phyloP scores from a whole-genome alignment of 2,797 vertebrate species.

The Pseudochirops cupreus region DNA sequence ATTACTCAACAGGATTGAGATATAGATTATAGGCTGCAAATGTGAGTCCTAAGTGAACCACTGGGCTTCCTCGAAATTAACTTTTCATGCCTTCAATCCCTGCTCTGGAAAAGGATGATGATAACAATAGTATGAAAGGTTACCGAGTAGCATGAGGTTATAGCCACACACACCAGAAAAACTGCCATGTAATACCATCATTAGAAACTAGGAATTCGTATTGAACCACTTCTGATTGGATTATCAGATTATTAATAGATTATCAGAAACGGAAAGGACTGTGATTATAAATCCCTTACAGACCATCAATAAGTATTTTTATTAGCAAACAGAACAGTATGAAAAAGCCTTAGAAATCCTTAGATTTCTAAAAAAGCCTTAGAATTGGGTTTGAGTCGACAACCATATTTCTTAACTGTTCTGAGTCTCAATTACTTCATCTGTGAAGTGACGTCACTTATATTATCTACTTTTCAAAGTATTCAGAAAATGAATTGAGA shows the following conservation, averaged over 20 bases:
- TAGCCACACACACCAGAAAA: not conserved
- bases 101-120: not conserved
- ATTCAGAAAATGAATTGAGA: not conserved
- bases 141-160: not conserved
- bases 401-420: not conserved
- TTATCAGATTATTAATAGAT: not conserved
- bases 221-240: not conserved
- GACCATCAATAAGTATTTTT: not conserved
- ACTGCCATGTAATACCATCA: not conserved
- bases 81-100: not conserved
- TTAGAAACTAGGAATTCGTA: constrained; percentile 17
- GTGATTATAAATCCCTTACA: not conserved
- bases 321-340: not conserved
- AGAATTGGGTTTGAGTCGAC: not conserved
- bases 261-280: not conserved
- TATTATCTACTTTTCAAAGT: not conserved
- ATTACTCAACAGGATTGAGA: not conserved
- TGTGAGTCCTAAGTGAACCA: not conserved
- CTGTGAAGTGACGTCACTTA: not conserved
- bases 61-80: constrained; percentile 29
- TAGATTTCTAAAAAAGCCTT: not conserved
- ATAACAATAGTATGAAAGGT: not conserved
- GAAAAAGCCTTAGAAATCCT: not conserved
- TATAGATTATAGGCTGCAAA: not conserved
- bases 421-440: not conserved